A percentile compares a stretch with the other conserved stretches of the same genome.
Conservation (phyloP, 2,113 vertebrate genomes). For the Aythya baeri region DNA sequence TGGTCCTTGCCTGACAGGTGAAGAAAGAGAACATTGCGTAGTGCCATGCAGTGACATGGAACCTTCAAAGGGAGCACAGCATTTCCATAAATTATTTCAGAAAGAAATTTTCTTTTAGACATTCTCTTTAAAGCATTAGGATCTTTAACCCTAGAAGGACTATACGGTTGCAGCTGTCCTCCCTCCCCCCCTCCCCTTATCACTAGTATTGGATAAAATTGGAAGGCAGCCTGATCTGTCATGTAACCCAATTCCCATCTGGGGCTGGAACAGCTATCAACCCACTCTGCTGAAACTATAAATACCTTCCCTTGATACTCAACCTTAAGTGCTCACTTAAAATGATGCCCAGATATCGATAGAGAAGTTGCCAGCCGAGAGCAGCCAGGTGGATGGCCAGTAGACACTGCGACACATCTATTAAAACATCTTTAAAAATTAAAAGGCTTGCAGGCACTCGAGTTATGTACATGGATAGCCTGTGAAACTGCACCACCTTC, state of each 20-base stretch:
- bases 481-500: not conserved
- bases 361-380: constrained; percentile 39
- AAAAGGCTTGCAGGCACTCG: not conserved
- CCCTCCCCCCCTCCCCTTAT: constrained; percentile 15
- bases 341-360: constrained; percentile 63
- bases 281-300: constrained; percentile 57
- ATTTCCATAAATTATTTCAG: constrained; percentile 87
- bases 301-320: constrained; percentile 64
- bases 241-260: constrained; percentile 64
- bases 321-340: constrained; percentile 68
- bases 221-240: constrained; percentile 16
- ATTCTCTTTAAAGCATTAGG: constrained; percentile 78
- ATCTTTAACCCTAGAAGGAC: constrained; percentile 85
- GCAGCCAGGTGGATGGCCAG: constrained; percentile 43
- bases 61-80: constrained; percentile 82
- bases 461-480: not conserved
- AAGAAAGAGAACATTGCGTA: constrained; percentile 82
- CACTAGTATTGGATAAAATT: constrained; percentile 35
- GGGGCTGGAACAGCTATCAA: constrained; percentile 63
- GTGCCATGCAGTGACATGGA: constrained; percentile 83
- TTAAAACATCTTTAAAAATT: constrained; percentile 42
- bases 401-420: not conserved
- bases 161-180: constrained; percentile 54
- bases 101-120: constrained; percentile 84
- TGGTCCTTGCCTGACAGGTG: constrained; percentile 86